These are phyloP conservation scores for Lynx canadensis DNA, from an alignment of 2,113 vertebrate species.

Conservation along the genomic window DNA sequence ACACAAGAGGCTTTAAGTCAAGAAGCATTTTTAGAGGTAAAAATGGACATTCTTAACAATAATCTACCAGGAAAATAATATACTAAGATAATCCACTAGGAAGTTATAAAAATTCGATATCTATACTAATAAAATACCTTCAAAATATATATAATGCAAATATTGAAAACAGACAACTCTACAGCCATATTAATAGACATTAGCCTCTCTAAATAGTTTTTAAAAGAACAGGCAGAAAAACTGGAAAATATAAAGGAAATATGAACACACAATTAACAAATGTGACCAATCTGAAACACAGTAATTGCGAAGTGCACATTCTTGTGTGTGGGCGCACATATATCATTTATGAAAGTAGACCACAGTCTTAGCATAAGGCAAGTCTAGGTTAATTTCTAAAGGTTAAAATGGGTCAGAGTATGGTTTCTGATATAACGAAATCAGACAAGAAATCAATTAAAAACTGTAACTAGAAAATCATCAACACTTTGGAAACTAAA, in stretches of 20 bases:
- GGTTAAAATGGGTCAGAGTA: neutral
- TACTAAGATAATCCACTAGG: neutral
- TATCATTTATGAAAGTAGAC: neutral
- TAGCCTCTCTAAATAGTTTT: neutral
- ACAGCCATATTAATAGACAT: neutral
- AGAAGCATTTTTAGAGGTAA: neutral
- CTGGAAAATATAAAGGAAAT: neutral
- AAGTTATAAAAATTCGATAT: neutral
- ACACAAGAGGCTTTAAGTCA: neutral
- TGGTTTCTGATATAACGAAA: neutral
- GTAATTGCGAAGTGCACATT: neutral
- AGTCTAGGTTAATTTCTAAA: neutral
- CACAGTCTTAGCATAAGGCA: neutral
- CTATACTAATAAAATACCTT: neutral
- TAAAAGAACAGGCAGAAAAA: neutral
- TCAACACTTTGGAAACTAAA: neutral
- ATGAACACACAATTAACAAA: neutral
- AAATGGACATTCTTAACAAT: neutral
- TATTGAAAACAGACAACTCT: neutral
- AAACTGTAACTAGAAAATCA: conserved; percentile 4
- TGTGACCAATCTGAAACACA: neutral
- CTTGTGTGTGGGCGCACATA: neutral
- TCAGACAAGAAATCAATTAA: neutral
- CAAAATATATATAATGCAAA: neutral
- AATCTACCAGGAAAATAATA: neutral